Evolutionary conservation across 2,797 vertebrate species (phyloP), one percentile per base, ranked within the genome.

Genomic region (Decapterus maruadsi): DNA sequence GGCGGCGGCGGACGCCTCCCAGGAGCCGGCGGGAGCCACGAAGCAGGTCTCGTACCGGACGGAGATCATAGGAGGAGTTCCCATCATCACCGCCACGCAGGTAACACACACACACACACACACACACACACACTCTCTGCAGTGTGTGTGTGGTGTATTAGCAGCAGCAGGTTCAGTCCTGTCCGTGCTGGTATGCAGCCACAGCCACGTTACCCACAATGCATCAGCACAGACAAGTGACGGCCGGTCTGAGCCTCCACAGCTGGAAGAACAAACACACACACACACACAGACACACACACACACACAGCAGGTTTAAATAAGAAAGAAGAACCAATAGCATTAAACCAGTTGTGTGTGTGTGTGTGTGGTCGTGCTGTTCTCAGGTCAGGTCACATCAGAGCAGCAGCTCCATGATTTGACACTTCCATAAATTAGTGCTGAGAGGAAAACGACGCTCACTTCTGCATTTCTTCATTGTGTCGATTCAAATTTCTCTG

Each of bases 21-120:
- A 93, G 78, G 97, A 98, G 54, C 86, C 90, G 13, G 86, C 88
- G 0, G 94, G 95, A 69, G 91, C 94, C 75, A 95, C 95, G 87
- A 99, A 98, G 77, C 97, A 98, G 79, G 95, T 98, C 58, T 98
- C 97, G n/a, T 98, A 98, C 87, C 96, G 93, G 92, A 99, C 96
- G 0, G 97, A 99, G 87, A 98, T 99, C 82, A 96, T 99, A 42
- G 98, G 97, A 6, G 98, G 98, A 36, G 97, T 99, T 17, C 96
- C 98, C 13, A 97, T 98, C 91, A 97, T 96, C 80, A 99, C 97
- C 0, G 91, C 97, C 26, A 99, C 97, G 8, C 98, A 99, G 97
- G 97, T 98, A 90, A 76, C 12, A 38, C 78, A 61, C 67, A 54
- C 42, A 45, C 55, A 58, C 60, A 62, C 61, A 72, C 26, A 36